Evolutionary conservation across 2,888 invertebrate species (phyloP), one percentile per base, ranked within the genome.

Genomic region (Buathra laborator): DNA sequence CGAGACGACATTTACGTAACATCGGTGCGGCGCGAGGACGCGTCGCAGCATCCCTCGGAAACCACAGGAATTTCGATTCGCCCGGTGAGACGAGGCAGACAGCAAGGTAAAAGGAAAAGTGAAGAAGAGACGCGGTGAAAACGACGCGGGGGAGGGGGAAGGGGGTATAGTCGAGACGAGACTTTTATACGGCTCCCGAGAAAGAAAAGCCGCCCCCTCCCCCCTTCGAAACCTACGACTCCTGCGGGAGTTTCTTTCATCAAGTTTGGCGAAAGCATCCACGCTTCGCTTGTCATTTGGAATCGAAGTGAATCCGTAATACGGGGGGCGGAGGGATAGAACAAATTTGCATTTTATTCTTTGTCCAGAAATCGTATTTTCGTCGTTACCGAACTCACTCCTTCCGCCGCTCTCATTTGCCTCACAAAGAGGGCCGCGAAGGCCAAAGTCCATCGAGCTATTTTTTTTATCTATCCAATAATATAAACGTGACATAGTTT

Each of bases 281-380:
- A 72, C 43, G 29, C 43, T 32, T 24, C 51, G 32, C 46, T 78
- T 74, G 53, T 84, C 70, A 59, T 81, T 78, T 56, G 29, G 19
- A 53, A 84, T 68, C 70, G 81, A 81, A 81, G 68, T 68, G 77
- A 74, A 77, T 81, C 64, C 1, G 74, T 77, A 81, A 81, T 74
- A 70, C 24, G 62, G 16, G 46, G 37, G 9, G 37, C 37, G 37
- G 37, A 7, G 6, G 37, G 6, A 62, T 24, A 16, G 53, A 48
- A 64, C n/a, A 77, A 84, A 84, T 84, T 84, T 81, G 77, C 84
- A 84, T 84, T 74, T 53, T 10, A 64, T 68, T 72, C 53, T 80
- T 77, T 84, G 62, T 84, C 46, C 81, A 24, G 29, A n/a, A 62
- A 14, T n/a, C 29, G 32, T 32, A 62, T 68, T 81, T 44, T 77